Conservation (phyloP, 2,797 vertebrate species). For the Nannoperca australis region DNA sequence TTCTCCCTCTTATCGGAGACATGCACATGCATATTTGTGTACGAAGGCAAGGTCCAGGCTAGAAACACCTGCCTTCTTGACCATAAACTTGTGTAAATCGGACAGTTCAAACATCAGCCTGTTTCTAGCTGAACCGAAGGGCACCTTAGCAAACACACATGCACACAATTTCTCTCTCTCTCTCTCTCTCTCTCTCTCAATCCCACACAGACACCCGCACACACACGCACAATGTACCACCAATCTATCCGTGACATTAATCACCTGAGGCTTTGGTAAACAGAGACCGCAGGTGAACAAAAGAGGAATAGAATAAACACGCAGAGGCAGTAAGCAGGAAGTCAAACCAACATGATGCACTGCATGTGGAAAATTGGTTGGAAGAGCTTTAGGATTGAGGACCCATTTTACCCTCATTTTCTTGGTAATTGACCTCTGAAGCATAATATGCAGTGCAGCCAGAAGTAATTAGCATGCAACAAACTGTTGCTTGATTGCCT, state of each 20-base stretch:
- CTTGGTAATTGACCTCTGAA: constrained; percentile 98
- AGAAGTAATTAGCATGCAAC: constrained; percentile 93
- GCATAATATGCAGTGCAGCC: constrained; percentile 95
- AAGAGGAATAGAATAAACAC: constrained; percentile 73
- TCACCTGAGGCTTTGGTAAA: constrained; percentile 94
- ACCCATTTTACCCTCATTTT: constrained; percentile 92
- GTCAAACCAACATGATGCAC: constrained; percentile 87
- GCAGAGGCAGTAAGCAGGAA: constrained; percentile 88
- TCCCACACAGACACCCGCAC: neutral
- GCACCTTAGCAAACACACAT: constrained; percentile 85
- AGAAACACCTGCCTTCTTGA: constrained; percentile 89
- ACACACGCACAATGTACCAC: constrained; percentile 48
- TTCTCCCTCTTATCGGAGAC: constrained; percentile 65
- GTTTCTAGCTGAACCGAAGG: constrained; percentile 82
- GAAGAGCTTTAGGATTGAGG: constrained; percentile 89
- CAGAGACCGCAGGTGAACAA: constrained; percentile 87
- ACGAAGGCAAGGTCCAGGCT: constrained; percentile 79
- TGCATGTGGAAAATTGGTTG: constrained; percentile 92
- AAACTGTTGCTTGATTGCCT: constrained; percentile 96
- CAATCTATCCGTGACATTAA: constrained; percentile 89
- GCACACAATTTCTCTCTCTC: constrained; percentile 34
- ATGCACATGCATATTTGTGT: constrained; percentile 65
- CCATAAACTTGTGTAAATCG: constrained; percentile 87
- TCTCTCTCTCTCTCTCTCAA: too few species aligned
- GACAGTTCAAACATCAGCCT: constrained; percentile 90